Base-by-base conservation (phyloP, 64 coral and sea anemone genomes). In the Porites australiensis region DNA sequence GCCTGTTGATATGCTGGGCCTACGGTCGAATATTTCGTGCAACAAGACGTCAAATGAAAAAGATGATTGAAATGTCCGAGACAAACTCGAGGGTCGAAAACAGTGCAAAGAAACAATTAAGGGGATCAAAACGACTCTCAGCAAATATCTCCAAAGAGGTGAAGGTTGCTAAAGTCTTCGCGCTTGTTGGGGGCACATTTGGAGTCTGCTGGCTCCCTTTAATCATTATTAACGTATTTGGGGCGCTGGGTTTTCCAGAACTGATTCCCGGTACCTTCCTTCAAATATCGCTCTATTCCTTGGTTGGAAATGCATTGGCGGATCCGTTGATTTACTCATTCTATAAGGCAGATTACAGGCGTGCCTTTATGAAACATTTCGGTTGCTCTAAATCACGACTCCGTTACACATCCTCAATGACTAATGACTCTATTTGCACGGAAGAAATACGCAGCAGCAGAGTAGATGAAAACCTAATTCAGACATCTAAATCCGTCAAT, bases 261-360 rank as follows among this genome's bases (percentile, higher is more conserved):
- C 55, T 77, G 14, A 46, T 96, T 47, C 95, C 95, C 4, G 13
- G 13, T 20, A 70, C 58, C 23, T 86, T 96, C 50, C 82, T 79
- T 4, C 72, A 93, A 19, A 71, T 90, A 10, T 96, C 95, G 2
- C 86, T 96, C n/a, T 96, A 77, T 77, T 85, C 95, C 15, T 78
- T 96, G 5, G 95, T 96, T 8, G 91, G 79, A 21, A 96, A 96
- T 23, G 86, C 90, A 52, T 86, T 96, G 54, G 81, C 93, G 19
- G 91, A 96, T 57, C 95, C 95, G 8, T 77, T 96, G 37, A 89
- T 96, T 51, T 93, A 93, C 37, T 93, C 95, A 5, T 80, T 96
- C 13, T 93, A 93, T 18, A 96, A 96, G 59, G 20, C 80, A 3
- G 95, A 96, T 47, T 96, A 89, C 55, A 79, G 95, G 0, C 67